These are phyloP conservation scores for Cephus nigrinus DNA, from an alignment of 2,888 invertebrate species.

Conservation along the genomic window DNA sequence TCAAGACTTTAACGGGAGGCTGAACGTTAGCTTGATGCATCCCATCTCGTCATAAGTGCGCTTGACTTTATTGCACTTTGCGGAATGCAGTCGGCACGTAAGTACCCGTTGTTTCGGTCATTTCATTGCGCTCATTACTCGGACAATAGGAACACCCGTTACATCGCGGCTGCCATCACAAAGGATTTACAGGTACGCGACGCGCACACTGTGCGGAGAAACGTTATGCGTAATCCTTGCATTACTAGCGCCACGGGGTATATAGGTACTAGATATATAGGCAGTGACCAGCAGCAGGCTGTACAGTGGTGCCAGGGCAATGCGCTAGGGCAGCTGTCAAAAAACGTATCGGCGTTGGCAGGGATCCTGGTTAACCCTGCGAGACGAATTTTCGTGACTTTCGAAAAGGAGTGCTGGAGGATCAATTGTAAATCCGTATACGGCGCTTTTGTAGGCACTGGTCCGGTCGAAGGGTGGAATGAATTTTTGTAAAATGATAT, in stretches of 20 bases:
- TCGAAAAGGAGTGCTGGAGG: not conserved
- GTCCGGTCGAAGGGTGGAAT: not conserved
- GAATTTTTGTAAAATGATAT: not conserved
- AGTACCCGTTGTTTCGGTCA: slow-evolving; percentile 15
- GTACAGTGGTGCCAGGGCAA: not conserved
- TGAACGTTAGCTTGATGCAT: slow-evolving; percentile 28
- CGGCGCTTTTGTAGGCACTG: too few relatives aligned
- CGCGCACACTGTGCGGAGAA: not conserved
- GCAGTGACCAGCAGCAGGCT: not conserved
- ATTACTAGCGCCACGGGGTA: not conserved
- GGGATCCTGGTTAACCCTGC: not conserved
- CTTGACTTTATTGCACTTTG: slow-evolving; percentile 16
- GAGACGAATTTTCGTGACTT: not conserved
- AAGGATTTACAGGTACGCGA: not conserved
- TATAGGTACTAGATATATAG: not conserved
- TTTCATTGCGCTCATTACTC: slow-evolving; percentile 17
- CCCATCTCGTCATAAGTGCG: not conserved
- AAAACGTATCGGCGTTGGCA: not conserved
- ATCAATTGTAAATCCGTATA: not conserved
- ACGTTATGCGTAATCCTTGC: not conserved
- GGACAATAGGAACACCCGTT: slow-evolving; percentile 9
- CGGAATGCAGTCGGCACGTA: slow-evolving; percentile 12
- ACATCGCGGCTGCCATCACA: not conserved
- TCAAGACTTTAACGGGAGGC: slow-evolving; percentile 52
- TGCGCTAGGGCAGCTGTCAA: not conserved